A percentile compares a stretch with the other conserved stretches of the same genome.
phyloP scores from a whole-genome alignment of 2,888 invertebrate species.

The Myopa testacea region DNA sequence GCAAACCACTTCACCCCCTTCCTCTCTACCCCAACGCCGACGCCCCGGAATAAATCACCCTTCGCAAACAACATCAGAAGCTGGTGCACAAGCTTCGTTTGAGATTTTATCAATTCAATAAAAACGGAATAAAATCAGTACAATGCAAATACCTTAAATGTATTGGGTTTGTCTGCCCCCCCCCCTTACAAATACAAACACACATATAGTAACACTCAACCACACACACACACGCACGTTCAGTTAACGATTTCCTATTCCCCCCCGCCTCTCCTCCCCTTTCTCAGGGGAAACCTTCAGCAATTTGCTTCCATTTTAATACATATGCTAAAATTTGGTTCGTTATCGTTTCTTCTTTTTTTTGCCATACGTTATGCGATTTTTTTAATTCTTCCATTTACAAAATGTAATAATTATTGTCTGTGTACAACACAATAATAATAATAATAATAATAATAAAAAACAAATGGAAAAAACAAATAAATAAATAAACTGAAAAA shows the following conservation, averaged over 20 bases:
- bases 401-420: neutral
- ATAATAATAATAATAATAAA: neutral
- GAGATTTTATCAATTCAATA: conserved; percentile 67
- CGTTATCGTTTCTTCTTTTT: neutral
- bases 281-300: neutral
- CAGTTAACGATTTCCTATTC: neutral
- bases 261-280: neutral
- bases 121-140: conserved; percentile 66
- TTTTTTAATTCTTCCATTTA: neutral
- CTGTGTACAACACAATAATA: neutral
- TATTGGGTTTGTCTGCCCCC: conserved; percentile 53
- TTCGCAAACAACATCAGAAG: neutral
- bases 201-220: neutral
- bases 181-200: neutral
- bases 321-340: neutral
- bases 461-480: neutral
- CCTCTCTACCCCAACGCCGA: no score
- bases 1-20: neutral
- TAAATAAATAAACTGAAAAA: neutral
- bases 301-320: neutral
- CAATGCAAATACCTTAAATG: conserved; percentile 65
- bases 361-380: neutral
- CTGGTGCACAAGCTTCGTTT: conserved; percentile 40
- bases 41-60: neutral
- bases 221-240: neutral